phyloP scores from a whole-genome alignment of 2,797 vertebrate genomes.

The Aphelocoma californica region DNA sequence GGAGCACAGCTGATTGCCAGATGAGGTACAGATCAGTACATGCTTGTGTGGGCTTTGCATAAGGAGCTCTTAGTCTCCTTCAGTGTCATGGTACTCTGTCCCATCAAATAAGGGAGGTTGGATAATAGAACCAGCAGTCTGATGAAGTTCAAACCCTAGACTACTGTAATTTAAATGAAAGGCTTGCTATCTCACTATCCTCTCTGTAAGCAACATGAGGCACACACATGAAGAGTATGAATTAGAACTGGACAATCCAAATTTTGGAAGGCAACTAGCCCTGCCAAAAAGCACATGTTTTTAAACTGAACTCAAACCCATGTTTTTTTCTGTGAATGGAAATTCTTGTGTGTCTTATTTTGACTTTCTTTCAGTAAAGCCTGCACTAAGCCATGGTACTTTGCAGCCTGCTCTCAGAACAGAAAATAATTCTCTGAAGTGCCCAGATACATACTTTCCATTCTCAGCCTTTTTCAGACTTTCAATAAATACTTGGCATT shows the following conservation, averaged over 20 bases:
- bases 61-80: not conserved
- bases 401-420: not conserved
- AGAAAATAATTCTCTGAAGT: not conserved
- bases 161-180: not conserved
- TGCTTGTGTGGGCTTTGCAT: not conserved
- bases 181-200: rapidly evolving
- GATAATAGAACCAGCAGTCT: not conserved
- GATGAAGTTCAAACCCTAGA: not conserved
- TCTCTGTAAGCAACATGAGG: not conserved
- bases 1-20: not conserved
- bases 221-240: not conserved
- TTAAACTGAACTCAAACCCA: not conserved
- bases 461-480: not conserved
- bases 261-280: not conserved
- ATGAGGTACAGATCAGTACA: not conserved
- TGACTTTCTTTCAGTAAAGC: not conserved
- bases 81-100: not conserved
- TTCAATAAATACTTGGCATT: not conserved
- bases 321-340: not conserved
- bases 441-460: not conserved
- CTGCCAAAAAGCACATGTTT: not conserved
- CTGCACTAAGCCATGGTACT: not conserved
- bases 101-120: not conserved
- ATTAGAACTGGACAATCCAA: not conserved
- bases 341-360: not conserved